phyloP scores from a whole-genome alignment of 53 echinoderm and acorn worm genomes.

The Stichopus horrens region DNA sequence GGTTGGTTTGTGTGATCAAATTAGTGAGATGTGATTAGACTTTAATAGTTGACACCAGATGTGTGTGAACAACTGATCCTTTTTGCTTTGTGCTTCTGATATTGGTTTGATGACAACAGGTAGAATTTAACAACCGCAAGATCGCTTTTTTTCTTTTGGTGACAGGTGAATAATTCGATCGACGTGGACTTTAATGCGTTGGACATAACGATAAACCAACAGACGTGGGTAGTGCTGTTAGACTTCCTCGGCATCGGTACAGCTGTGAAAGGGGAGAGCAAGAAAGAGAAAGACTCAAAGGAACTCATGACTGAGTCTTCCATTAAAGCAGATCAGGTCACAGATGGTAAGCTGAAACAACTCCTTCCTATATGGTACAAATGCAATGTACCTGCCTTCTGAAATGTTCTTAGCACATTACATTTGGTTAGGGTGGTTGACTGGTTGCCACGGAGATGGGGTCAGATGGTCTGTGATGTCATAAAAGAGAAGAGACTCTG shows the following conservation, averaged over 20 bases:
- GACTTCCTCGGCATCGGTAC: constrained; percentile 90
- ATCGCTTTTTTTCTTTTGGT: neutral
- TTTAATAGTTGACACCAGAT: neutral
- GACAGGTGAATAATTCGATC: constrained; percentile 79
- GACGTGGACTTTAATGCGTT: constrained; percentile 96
- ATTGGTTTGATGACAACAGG: neutral
- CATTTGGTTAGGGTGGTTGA: too few species aligned
- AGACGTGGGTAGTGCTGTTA: constrained; percentile 91
- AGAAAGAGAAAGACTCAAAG: neutral
- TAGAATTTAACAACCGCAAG: too few species aligned
- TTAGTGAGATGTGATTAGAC: too few species aligned
- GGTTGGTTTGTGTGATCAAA: neutral
- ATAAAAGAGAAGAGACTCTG: too few species aligned
- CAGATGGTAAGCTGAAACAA: neutral
- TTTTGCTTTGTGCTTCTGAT: neutral
- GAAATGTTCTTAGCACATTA: too few species aligned
- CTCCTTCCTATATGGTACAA: too few species aligned
- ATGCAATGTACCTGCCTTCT: too few species aligned
- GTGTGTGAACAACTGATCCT: neutral
- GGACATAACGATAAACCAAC: constrained; percentile 95
- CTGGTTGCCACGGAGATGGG: too few species aligned
- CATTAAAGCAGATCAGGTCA: neutral
- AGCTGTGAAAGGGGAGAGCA: neutral
- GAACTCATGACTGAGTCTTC: neutral
- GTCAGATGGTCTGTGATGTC: too few species aligned